Evolutionary conservation across 2,888 invertebrate species (phyloP).

Genomic region (Meiosimyza platycephala): DNA sequence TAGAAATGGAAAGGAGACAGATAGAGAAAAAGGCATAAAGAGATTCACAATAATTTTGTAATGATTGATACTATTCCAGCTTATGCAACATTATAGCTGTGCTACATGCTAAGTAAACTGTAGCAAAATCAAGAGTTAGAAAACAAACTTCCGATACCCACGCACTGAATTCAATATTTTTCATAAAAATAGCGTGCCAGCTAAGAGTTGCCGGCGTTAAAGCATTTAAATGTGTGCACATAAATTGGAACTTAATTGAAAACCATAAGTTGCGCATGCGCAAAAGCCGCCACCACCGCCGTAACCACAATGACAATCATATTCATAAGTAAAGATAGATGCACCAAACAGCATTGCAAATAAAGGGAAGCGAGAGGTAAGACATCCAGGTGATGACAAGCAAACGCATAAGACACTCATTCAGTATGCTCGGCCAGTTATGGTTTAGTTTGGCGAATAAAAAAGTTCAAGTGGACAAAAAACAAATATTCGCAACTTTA

Average conservation of each 20-base stretch:
- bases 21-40: too few relatives aligned
- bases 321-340: background rate
- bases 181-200: background rate
- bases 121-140: background rate
- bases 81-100: too few relatives aligned
- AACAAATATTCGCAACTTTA: background rate
- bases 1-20: too few relatives aligned
- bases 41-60: too few relatives aligned
- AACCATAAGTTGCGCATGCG: slow-evolving; percentile 13
- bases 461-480: background rate
- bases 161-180: background rate
- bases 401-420: background rate
- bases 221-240: slow-evolving; percentile 19
- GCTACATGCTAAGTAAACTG: background rate
- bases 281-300: background rate
- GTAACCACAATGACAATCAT: background rate
- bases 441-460: background rate
- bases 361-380: background rate
- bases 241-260: slow-evolving; percentile 33
- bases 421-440: background rate
- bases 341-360: background rate
- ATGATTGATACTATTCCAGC: too few relatives aligned
- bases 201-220: background rate
- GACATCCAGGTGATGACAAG: slow-evolving; percentile 23
- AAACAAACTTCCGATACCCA: background rate